Conservation (phyloP, 2,797 vertebrate species). For the Pagetopsis macropterus region DNA sequence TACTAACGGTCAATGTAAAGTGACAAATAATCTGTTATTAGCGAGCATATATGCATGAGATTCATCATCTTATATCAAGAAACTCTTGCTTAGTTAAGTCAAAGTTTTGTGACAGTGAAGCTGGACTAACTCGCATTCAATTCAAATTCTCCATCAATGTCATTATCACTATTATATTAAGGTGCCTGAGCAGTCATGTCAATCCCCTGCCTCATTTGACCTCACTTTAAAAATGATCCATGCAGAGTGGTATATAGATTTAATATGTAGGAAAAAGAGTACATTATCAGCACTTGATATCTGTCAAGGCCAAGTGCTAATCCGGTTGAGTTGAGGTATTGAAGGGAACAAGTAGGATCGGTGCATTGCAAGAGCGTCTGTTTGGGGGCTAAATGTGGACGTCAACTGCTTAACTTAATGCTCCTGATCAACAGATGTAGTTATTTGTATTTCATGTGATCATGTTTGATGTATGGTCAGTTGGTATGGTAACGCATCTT, state of each 20-base stretch:
- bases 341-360: not conserved
- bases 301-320: not conserved
- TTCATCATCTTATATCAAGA: not conserved
- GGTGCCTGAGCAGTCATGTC: not conserved
- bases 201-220: not conserved
- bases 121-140: not conserved
- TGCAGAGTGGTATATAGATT: slow-evolving; percentile 4
- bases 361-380: not conserved
- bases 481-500: not conserved
- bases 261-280: not conserved
- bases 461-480: not conserved
- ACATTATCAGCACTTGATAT: not conserved
- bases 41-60: not conserved
- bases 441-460: not conserved
- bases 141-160: not conserved
- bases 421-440: not conserved
- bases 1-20: not conserved
- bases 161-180: not conserved
- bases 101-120: not conserved
- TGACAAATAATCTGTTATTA: not conserved
- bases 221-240: not conserved
- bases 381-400: not conserved
- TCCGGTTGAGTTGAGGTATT: not conserved
- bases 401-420: not conserved
- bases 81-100: not conserved